Conservation (phyloP, 1,140 invertebrate genomes). For the Ips typographus region DNA sequence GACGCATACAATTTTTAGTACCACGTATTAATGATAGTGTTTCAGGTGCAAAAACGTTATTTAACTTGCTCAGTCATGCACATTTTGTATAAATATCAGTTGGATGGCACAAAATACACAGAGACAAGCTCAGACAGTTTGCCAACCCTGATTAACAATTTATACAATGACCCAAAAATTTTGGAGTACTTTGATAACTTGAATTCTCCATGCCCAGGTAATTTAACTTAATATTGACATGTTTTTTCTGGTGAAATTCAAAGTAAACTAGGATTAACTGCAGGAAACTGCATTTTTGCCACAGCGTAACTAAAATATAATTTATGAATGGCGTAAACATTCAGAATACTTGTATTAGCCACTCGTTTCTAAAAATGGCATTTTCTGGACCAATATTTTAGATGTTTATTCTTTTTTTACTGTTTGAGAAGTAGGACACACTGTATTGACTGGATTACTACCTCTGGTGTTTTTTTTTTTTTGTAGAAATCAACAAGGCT, state of each 20-base stretch:
- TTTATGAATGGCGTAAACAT: too few relatives aligned
- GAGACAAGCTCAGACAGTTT: conserved; percentile 19
- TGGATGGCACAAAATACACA: conserved; percentile 41
- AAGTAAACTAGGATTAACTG: too few relatives aligned
- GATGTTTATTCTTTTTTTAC: too few relatives aligned
- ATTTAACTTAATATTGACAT: neutral
- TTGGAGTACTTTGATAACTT: conserved; percentile 28
- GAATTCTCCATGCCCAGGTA: conserved; percentile 40
- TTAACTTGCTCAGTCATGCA: conserved; percentile 40
- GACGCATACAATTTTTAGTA: too few relatives aligned
- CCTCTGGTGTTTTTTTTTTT: neutral
- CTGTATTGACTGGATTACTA: too few relatives aligned
- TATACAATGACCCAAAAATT: conserved; percentile 45
- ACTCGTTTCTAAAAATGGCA: too few relatives aligned
- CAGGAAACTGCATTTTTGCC: too few relatives aligned
- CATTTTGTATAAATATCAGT: conserved; percentile 43
- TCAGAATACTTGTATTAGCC: too few relatives aligned
- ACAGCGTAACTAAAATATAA: too few relatives aligned
- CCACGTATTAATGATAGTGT: neutral
- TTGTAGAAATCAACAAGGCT: conserved; percentile 47
- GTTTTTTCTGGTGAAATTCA: too few relatives aligned
- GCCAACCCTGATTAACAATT: conserved; percentile 41
- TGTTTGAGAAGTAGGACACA: too few relatives aligned
- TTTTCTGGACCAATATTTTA: too few relatives aligned
- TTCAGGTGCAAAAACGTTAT: conserved; percentile 44